These are phyloP conservation scores for Periparus ater DNA, from an alignment of 2,797 vertebrate genomes.

Conservation along the genomic window DNA sequence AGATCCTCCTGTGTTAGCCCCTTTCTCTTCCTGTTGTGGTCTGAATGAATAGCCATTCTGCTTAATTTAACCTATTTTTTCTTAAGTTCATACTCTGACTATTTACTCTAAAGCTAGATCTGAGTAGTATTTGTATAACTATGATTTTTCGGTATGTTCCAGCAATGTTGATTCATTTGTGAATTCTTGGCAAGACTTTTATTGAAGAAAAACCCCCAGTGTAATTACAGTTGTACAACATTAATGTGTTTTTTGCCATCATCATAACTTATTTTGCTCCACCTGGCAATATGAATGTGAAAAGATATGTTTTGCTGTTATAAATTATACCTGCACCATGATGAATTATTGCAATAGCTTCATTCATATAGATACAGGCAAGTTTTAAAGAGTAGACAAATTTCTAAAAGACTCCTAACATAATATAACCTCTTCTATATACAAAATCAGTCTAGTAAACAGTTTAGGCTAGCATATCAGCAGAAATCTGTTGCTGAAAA, in stretches of 20 bases:
- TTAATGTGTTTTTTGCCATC: background rate
- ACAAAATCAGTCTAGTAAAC: background rate
- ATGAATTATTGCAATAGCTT: background rate
- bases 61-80: slow-evolving; percentile 40
- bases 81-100: background rate
- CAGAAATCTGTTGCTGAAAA: slow-evolving; percentile 36
- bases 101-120: background rate
- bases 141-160: background rate
- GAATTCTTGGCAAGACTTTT: background rate
- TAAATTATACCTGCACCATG: background rate
- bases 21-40: slow-evolving; percentile 30
- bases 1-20: slow-evolving; percentile 1
- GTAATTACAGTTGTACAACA: background rate
- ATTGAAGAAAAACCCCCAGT: background rate
- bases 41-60: slow-evolving; percentile 36
- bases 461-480: slow-evolving; percentile 7
- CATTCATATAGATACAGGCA: background rate
- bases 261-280: background rate
- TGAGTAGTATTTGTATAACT: background rate
- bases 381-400: background rate
- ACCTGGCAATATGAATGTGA: background rate
- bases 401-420: background rate
- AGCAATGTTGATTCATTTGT: background rate
- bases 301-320: background rate
- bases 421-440: background rate